phyloP scores from a whole-genome alignment of 2,888 invertebrate species.

The Steinernema hermaphroditum region DNA sequence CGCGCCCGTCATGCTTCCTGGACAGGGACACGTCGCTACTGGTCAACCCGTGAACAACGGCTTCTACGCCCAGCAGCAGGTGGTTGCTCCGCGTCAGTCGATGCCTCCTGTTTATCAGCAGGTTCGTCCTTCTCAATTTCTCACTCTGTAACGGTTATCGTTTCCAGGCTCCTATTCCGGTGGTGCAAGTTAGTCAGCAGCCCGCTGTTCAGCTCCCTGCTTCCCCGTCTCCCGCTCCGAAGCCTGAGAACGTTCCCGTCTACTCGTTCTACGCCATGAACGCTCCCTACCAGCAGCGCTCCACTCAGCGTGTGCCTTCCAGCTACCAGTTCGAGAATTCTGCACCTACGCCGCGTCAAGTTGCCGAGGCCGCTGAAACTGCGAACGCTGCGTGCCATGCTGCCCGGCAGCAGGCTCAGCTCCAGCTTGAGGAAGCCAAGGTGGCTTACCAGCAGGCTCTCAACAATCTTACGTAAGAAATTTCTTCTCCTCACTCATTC shows the following conservation, averaged over 20 bases:
- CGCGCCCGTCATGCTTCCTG: not conserved
- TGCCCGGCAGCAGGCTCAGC: conserved; percentile 2
- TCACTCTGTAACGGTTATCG: not conserved
- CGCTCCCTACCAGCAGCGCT: not conserved
- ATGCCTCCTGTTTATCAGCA: not conserved
- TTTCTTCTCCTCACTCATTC: not conserved
- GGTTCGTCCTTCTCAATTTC: not conserved
- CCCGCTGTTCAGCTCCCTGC: not conserved
- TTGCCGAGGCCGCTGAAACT: not conserved
- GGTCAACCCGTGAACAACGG: too few species aligned
- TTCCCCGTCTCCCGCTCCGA: not conserved
- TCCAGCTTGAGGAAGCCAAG: not conserved
- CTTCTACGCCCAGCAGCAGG: conserved; percentile 8
- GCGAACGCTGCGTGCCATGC: not conserved
- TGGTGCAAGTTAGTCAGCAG: not conserved
- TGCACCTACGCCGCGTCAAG: not conserved
- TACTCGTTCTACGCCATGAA: conserved; percentile 9
- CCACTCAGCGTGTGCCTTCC: not conserved
- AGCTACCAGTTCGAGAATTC: conserved; percentile 11
- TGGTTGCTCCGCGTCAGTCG: too few species aligned
- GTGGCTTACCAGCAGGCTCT: conserved; percentile 9
- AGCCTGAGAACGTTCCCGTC: not conserved
- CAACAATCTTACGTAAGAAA: not conserved
- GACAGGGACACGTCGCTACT: not conserved
- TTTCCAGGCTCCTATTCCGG: not conserved